Evolutionary conservation across 2,113 vertebrate species (phyloP).

Genomic region (Myanophis thanlyinensis): DNA sequence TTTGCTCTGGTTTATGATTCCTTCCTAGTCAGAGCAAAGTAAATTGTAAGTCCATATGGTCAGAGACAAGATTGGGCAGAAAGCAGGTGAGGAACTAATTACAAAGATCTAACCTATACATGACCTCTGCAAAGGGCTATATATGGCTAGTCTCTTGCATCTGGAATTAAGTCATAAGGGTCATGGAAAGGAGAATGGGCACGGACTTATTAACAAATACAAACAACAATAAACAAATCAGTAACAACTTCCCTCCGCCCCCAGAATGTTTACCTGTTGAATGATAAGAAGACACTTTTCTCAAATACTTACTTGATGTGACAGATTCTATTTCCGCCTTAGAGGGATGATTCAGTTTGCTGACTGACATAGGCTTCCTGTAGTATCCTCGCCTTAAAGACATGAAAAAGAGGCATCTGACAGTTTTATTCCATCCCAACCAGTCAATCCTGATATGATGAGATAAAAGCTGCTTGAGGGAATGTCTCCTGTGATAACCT

Average conservation of each 20-base stretch:
- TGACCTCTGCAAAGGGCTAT: neutral
- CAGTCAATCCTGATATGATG: neutral
- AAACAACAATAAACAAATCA: neutral
- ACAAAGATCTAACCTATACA: neutral
- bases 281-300: neutral
- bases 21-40: neutral
- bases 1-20: neutral
- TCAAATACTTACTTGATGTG: neutral
- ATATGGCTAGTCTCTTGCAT: neutral
- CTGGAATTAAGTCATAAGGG: neutral
- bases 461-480: neutral
- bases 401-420: neutral
- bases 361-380: neutral
- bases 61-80: neutral
- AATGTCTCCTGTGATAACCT: neutral
- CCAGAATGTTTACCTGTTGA: neutral
- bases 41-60: neutral
- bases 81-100: neutral
- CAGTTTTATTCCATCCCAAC: neutral
- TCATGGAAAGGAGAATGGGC: neutral
- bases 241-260: neutral
- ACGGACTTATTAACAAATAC: neutral
- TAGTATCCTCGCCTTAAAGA: neutral
- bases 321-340: neutral
- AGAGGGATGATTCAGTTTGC: neutral